Percentiles rank a stretch among this genome's conserved stretches.
Conservation (phyloP, 1,140 invertebrate genomes). For the Micrasema minimum region DNA sequence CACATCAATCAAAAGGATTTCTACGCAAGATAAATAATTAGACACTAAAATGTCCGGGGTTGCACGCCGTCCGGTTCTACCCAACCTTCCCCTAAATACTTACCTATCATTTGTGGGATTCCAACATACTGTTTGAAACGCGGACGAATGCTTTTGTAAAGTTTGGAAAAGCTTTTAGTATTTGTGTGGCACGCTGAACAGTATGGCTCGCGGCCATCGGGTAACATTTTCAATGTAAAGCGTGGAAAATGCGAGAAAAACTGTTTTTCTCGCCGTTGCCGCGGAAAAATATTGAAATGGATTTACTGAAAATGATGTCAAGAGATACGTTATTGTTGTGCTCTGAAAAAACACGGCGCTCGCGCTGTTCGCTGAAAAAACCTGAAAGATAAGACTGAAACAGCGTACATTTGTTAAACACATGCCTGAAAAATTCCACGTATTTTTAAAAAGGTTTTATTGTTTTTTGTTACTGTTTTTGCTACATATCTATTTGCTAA, state of each 20-base stretch:
- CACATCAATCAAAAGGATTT: too few relatives aligned
- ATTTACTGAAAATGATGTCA: not conserved
- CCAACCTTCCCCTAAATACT: too few relatives aligned
- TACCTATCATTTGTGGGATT: too few relatives aligned
- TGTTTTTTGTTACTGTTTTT: too few relatives aligned
- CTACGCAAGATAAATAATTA: too few relatives aligned
- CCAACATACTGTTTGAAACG: too few relatives aligned
- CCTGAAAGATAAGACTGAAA: not conserved
- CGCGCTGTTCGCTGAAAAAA: too few relatives aligned
- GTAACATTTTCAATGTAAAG: not conserved
- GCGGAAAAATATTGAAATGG: conserved; percentile 17
- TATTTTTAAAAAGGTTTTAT: too few relatives aligned
- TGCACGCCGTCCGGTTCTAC: too few relatives aligned
- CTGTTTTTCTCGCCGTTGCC: conserved; percentile 4
- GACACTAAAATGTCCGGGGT: too few relatives aligned
- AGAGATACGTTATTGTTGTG: not conserved
- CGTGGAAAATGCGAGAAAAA: not conserved
- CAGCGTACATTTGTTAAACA: not conserved
- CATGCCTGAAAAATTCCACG: too few relatives aligned
- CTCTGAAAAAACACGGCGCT: not conserved
- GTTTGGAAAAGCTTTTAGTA: conserved; percentile 30
- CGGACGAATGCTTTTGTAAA: conserved; percentile 24
- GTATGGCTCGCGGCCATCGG: conserved; percentile 12
- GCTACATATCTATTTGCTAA: too few relatives aligned
- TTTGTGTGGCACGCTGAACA: conserved; percentile 3